Base-by-base conservation (phyloP, 2,113 vertebrate species). In the Phaethon lepturus region DNA sequence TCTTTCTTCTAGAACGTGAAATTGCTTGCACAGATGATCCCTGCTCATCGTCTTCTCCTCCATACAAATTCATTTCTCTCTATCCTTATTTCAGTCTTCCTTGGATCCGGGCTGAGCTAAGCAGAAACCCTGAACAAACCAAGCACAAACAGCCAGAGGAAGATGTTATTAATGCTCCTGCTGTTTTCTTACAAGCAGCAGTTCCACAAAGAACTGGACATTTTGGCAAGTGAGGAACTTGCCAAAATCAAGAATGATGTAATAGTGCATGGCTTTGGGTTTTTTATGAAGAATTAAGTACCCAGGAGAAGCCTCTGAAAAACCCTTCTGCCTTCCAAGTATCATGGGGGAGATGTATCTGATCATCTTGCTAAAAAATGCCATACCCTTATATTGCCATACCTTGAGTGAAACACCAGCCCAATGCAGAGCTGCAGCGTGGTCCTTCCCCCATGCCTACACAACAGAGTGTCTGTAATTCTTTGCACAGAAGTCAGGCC, bases 341-440 rank as follows among this genome's bases (percentile, higher is more conserved):
- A 10, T 29, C 38, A 49, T 13, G 10, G 10, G 7, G 35, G 28
- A 87, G 60, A 71, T 29, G 7, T 25, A 74, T 74, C 28, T 84
- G 68, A 59, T 28, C 31, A 91, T 8, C 35, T 78, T 56, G 33
- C 38, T 75, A 40, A 40, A 87, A 77, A 82, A 85, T 40, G 13
- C 5, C 12, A 15, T 38, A 18, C 12, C 6, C 44, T 92, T 88
- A 8, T 10, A 45, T 28, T 62, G 38, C 53, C 28, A 42, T 13
- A 60, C 28, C 44, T n/a, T 35, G 42, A 45, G 40, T 18, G 60
- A 72, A 62, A 85, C 26, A 53, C 9, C 42, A 71, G 49, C 33
- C 20, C 0, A 0, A n/a, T 55, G 18, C 38, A 50, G 31, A 1
- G 55, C 79, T 77, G 38, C 55, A 86, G 59, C 0, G 0, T 0